phyloP scores from a whole-genome alignment of 2,113 vertebrate species.

The Chlorodrepanis virens region DNA sequence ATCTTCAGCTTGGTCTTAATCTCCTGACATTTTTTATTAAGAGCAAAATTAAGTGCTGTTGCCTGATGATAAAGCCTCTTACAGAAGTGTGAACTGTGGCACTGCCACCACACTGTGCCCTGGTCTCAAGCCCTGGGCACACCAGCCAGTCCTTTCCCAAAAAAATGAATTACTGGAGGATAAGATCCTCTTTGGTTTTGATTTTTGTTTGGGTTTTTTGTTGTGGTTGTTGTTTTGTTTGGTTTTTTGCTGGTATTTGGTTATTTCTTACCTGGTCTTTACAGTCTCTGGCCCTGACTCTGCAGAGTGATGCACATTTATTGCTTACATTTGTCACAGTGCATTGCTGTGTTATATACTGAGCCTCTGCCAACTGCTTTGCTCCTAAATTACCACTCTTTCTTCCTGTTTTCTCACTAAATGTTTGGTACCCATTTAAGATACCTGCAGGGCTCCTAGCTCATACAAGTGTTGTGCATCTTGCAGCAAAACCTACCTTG shows the following conservation, averaged over 20 bases:
- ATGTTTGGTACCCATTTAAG: not conserved
- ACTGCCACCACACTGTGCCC: not conserved
- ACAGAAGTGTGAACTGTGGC: not conserved
- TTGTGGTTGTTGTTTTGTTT: no score
- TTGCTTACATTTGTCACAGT: accelerated
- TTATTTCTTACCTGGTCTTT: not conserved
- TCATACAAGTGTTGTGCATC: not conserved
- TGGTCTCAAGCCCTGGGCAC: not conserved
- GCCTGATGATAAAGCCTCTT: slow-evolving; percentile 30
- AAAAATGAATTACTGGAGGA: not conserved
- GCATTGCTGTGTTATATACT: not conserved
- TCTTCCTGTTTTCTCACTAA: not conserved
- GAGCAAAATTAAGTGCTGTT: slow-evolving; percentile 51
- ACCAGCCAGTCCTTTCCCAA: not conserved
- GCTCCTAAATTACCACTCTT: not conserved
- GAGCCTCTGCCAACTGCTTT: not conserved
- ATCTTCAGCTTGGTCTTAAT: slow-evolving; percentile 57
- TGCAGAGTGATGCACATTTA: not conserved
- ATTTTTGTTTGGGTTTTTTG: no score
- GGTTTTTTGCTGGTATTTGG: not conserved
- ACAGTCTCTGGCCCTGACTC: not conserved
- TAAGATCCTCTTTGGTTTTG: not conserved
- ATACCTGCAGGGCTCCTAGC: not conserved
- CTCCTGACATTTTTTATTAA: slow-evolving; percentile 57
- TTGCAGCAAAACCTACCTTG: not conserved